phyloP scores from a whole-genome alignment of 2,797 vertebrate species.

The Caiman crocodilus region DNA sequence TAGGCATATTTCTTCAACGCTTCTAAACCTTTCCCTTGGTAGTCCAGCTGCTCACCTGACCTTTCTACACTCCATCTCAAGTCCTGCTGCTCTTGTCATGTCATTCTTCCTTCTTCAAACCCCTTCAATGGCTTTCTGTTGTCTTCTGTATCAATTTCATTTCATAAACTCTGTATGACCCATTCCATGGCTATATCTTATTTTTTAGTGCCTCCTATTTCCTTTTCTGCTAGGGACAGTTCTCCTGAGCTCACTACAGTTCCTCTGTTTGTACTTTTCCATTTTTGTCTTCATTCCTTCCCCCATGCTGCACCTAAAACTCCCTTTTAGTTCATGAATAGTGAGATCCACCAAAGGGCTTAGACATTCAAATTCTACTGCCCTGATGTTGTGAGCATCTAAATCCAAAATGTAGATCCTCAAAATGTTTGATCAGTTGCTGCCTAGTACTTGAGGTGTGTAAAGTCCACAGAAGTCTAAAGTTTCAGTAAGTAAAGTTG shows the following conservation, averaged over 20 bases:
- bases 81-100: neutral
- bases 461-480: neutral
- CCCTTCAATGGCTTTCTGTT: neutral
- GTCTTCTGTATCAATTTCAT: neutral
- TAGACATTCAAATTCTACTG: no score
- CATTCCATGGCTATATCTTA: neutral
- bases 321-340: neutral
- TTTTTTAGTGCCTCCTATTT: neutral
- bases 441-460: neutral
- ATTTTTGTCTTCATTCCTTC: neutral
- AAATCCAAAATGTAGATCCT: neutral
- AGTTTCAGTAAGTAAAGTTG: neutral
- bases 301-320: neutral
- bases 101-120: neutral
- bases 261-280: neutral
- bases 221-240: neutral
- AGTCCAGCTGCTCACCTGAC: neutral
- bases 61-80: no score
- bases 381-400: neutral
- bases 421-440: neutral
- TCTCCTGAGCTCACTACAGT: neutral
- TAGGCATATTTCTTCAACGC: neutral
- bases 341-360: no score
- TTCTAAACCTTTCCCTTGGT: neutral
- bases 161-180: rapidly evolving